Conservation (phyloP, 2,113 vertebrate species). For the Percopsis transmontana region DNA sequence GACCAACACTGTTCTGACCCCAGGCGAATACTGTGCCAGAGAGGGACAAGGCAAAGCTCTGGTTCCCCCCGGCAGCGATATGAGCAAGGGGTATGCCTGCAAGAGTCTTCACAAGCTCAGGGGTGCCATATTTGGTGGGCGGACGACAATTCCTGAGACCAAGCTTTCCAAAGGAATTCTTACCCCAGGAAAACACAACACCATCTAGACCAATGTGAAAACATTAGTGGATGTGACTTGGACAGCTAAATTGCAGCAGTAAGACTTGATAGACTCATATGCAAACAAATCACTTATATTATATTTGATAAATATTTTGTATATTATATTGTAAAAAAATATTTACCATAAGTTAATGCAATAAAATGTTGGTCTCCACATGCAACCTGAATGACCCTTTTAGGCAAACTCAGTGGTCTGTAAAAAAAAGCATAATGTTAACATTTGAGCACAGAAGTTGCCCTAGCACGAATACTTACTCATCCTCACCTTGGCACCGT, state of each 20-base stretch:
- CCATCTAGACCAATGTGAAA: background rate
- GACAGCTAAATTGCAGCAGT: no score
- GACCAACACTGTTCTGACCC: conserved; percentile 83
- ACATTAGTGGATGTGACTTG: background rate
- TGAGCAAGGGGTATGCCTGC: conserved; percentile 80
- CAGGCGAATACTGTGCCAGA: conserved; percentile 84
- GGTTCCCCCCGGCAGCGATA: conserved; percentile 82
- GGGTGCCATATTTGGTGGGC: conserved; percentile 7
- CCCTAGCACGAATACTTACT: background rate
- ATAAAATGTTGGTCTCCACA: conserved; percentile 85
- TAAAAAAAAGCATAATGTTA: background rate
- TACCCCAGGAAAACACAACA: conserved; percentile 78
- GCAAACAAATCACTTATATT: background rate
- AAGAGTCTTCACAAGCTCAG: conserved; percentile 73
- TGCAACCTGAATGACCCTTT: conserved; percentile 78
- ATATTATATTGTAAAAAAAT: background rate
- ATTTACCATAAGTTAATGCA: conserved; percentile 85
- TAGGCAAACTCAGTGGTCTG: conserved; percentile 59
- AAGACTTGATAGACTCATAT: background rate
- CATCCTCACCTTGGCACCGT: background rate
- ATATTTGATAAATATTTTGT: no score
- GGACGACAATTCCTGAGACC: conserved; percentile 64
- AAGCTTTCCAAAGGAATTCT: conserved; percentile 79
- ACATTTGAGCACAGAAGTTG: background rate
- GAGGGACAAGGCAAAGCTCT: conserved; percentile 79